phyloP scores from a whole-genome alignment of 2,797 vertebrate genomes.

The Clamator glandarius region DNA sequence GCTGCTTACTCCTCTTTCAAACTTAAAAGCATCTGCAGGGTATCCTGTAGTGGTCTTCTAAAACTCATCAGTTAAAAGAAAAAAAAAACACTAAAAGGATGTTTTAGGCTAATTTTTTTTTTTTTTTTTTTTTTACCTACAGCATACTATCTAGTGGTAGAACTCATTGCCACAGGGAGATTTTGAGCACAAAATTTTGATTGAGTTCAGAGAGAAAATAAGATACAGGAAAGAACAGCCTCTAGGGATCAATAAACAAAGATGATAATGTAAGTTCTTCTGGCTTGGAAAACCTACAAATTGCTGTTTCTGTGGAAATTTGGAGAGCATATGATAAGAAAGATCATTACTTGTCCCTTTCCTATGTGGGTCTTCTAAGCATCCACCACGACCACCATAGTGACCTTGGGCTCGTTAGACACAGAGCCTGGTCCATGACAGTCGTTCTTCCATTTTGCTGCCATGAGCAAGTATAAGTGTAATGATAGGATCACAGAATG shows the following conservation, averaged over 20 bases:
- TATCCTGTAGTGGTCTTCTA: background rate
- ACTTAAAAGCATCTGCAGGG: background rate
- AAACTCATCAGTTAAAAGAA: background rate
- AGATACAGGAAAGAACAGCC: background rate
- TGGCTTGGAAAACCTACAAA: background rate
- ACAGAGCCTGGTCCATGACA: background rate
- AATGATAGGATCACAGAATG: background rate
- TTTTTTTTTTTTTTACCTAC: too few relatives aligned
- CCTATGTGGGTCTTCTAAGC: rapidly evolving
- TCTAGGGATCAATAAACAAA: background rate
- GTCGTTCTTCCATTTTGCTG: background rate
- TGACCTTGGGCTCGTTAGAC: background rate
- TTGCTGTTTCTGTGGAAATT: background rate
- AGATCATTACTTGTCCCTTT: background rate
- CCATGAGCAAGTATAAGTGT: background rate
- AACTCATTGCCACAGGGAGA: background rate
- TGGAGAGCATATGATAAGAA: background rate
- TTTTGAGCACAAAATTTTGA: background rate
- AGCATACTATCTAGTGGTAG: background rate
- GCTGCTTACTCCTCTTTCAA: background rate
- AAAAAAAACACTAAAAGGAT: too few relatives aligned
- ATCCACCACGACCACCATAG: background rate
- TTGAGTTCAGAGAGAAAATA: background rate
- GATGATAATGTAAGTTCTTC: background rate
- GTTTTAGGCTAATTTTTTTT: background rate